Conservation (phyloP, 2,888 invertebrate genomes). For the Rhaphigaster nebulosa region DNA sequence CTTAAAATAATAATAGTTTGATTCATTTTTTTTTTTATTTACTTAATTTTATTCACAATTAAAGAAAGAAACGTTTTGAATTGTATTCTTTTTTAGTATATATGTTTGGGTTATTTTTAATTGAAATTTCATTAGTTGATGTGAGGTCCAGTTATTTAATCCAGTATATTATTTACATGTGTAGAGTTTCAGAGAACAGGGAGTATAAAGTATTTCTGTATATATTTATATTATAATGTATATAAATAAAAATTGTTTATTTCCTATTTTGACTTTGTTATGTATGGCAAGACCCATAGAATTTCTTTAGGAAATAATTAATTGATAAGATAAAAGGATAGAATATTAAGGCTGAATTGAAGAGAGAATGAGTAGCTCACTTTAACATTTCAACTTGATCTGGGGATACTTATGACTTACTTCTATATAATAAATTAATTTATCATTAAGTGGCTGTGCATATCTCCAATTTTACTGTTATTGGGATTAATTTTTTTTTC, state of each 20-base stretch:
- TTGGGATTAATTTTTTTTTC: neutral
- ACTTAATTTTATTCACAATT: neutral
- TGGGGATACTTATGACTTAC: slow-evolving; percentile 34
- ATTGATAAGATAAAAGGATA: neutral
- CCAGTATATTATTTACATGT: neutral
- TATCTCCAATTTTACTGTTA: neutral
- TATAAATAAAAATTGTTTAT: slow-evolving; percentile 48
- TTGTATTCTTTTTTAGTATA: neutral
- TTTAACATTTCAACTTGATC: slow-evolving; percentile 13
- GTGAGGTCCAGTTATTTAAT: slow-evolving; percentile 8
- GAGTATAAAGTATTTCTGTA: slow-evolving; percentile 37
- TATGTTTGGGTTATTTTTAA: slow-evolving; percentile 1
- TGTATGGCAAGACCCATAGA: slow-evolving; percentile 39
- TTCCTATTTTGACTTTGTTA: slow-evolving; percentile 40
- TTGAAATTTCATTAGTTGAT: neutral
- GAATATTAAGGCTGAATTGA: slow-evolving; percentile 9
- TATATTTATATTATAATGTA: slow-evolving; percentile 48
- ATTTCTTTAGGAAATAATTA: slow-evolving; percentile 19
- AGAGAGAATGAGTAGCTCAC: neutral
- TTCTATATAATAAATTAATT: neutral
- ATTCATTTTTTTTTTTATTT: neutral
- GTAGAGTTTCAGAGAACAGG: slow-evolving; percentile 23
- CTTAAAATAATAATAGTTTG: neutral
- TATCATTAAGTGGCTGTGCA: neutral
- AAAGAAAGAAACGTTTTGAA: neutral